Conservation (phyloP, 2,888 invertebrate species). For the Lasioglossum zephyrum region DNA sequence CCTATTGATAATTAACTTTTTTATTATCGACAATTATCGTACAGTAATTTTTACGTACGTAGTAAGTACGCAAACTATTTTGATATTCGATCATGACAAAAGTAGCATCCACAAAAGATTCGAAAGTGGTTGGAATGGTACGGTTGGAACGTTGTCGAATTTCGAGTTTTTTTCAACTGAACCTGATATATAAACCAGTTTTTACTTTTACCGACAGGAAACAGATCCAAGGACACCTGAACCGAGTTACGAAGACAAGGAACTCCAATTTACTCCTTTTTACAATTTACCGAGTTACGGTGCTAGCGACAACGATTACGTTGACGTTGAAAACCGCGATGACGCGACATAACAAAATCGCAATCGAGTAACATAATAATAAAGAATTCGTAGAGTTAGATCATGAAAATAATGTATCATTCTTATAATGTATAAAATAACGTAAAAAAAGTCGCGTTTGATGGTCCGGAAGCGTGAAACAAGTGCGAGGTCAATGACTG, state of each 20-base stretch:
- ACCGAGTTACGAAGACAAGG: conserved; percentile 26
- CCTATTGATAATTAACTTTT: too few relatives aligned
- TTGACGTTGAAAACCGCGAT: background rate
- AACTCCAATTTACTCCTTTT: conserved; percentile 8
- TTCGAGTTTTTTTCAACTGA: too few relatives aligned
- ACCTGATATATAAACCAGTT: conserved; percentile 35
- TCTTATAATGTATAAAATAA: too few relatives aligned
- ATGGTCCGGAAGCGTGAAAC: too few relatives aligned
- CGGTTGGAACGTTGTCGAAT: background rate
- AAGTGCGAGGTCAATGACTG: background rate
- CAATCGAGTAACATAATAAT: background rate
- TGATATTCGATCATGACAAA: background rate
- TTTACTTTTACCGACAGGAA: conserved; percentile 33
- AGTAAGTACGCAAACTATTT: too few relatives aligned
- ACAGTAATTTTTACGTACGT: too few relatives aligned
- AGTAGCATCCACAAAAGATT: background rate
- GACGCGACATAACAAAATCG: background rate
- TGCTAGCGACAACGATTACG: background rate
- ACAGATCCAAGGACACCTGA: conserved; percentile 17
- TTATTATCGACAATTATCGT: too few relatives aligned
- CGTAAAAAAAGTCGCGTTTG: too few relatives aligned
- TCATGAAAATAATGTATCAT: too few relatives aligned
- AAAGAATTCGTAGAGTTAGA: background rate
- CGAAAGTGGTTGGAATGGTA: background rate
- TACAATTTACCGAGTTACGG: conserved; percentile 40